phyloP scores from a whole-genome alignment of 2,888 invertebrate genomes.

The Tupiocoris notatus region DNA sequence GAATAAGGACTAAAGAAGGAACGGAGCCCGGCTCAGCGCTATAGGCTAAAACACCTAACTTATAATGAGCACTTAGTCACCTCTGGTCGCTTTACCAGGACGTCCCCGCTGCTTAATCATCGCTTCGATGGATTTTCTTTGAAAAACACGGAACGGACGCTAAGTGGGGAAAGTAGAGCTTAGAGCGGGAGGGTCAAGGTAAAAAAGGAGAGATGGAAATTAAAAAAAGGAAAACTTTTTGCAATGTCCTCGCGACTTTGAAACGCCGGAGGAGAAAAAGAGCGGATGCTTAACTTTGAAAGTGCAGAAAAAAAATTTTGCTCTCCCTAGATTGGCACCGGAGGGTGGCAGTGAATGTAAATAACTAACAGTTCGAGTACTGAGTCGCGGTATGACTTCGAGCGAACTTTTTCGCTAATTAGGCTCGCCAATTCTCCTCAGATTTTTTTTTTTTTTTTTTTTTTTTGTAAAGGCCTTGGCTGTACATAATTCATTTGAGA shows the following conservation, averaged over 20 bases:
- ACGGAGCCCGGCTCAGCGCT: background rate
- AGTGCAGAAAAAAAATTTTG: background rate
- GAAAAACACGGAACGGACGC: background rate
- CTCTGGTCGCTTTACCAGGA: background rate
- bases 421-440: too few relatives aligned
- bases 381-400: too few relatives aligned
- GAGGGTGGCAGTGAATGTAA: background rate
- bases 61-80: background rate
- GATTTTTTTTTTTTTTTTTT: too few relatives aligned
- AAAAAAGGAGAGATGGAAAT: too few relatives aligned
- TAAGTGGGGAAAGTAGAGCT: background rate
- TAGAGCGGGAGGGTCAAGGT: background rate
- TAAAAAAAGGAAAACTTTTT: background rate
- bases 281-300: background rate
- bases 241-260: background rate
- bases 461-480: too few relatives aligned
- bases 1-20: background rate
- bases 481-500: too few relatives aligned
- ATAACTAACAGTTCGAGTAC: background rate
- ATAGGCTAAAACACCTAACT: background rate
- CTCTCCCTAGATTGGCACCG: too few relatives aligned
- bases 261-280: background rate
- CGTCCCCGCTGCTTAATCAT: background rate
- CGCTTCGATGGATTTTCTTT: background rate
- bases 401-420: too few relatives aligned